Conservation (phyloP, 2,888 invertebrate genomes). For the Eupithecia vulgata region DNA sequence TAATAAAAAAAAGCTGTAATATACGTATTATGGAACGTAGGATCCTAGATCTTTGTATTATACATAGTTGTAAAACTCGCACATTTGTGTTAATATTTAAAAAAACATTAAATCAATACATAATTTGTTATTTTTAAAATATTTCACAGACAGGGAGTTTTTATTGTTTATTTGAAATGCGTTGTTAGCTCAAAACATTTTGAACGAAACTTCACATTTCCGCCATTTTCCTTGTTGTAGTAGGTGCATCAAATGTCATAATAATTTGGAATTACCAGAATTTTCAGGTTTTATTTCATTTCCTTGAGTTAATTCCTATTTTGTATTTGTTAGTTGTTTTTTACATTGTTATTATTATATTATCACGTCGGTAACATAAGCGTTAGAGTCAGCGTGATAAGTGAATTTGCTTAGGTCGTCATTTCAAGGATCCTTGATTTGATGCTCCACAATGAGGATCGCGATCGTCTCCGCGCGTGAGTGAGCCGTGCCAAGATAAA, state of each 20-base stretch:
- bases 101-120: too few species aligned
- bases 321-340: constrained; percentile 57
- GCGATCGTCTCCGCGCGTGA: constrained; percentile 68
- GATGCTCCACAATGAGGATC: constrained; percentile 77
- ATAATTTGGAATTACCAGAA: constrained; percentile 79
- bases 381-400: constrained; percentile 49
- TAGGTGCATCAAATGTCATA: constrained; percentile 84
- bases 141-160: too few species aligned
- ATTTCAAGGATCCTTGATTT: constrained; percentile 80
- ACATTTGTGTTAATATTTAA: too few species aligned
- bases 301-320: constrained; percentile 69
- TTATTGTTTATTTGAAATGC: background rate
- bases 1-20: too few species aligned
- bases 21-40: too few species aligned
- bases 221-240: constrained; percentile 84
- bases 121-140: too few species aligned
- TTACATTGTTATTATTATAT: constrained; percentile 57
- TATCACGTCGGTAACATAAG: constrained; percentile 54
- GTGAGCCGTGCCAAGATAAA: constrained; percentile 64
- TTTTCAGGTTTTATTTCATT: constrained; percentile 74
- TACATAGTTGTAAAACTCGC: too few species aligned
- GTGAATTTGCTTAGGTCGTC: constrained; percentile 67
- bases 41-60: too few species aligned
- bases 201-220: constrained; percentile 53
- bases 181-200: constrained; percentile 21